phyloP scores from a whole-genome alignment of 1,140 invertebrate species.

The Penaeus chinensis region DNA sequence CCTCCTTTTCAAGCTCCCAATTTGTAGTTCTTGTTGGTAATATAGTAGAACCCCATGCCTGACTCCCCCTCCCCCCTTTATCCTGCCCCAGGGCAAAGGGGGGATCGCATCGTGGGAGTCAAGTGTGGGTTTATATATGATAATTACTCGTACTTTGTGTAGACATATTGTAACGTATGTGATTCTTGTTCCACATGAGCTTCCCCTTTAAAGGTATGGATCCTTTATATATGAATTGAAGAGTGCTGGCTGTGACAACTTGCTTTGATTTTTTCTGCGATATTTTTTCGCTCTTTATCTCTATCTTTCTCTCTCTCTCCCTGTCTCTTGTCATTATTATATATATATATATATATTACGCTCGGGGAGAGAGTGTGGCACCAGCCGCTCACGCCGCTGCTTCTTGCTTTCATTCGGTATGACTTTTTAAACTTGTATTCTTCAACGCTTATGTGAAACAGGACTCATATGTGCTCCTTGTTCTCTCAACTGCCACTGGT shows the following conservation, averaged over 20 bases:
- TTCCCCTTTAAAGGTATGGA: slow-evolving; percentile 54
- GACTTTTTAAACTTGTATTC: slow-evolving; percentile 38
- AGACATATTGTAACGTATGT: slow-evolving; percentile 60
- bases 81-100: no score
- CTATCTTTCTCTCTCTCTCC: slow-evolving; percentile 34
- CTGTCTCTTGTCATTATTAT: not conserved
- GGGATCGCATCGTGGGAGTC: not conserved
- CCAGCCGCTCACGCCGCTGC: slow-evolving; percentile 37
- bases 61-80: no score
- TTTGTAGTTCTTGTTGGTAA: not conserved
- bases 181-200: slow-evolving; percentile 62
- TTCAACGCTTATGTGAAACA: slow-evolving; percentile 61
- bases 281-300: slow-evolving; percentile 41
- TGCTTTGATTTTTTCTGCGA: slow-evolving; percentile 29
- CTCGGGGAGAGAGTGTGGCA: slow-evolving; percentile 22
- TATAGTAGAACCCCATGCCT: no score
- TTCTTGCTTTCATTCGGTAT: slow-evolving; percentile 44
- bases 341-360: not conserved
- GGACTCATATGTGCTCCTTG: slow-evolving; percentile 56
- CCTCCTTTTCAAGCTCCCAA: slow-evolving; percentile 4
- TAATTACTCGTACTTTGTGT: slow-evolving; percentile 44
- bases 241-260: slow-evolving; percentile 41
- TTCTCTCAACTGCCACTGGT: slow-evolving; percentile 53
- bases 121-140: slow-evolving; percentile 23
- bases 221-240: slow-evolving; percentile 35